These are phyloP conservation scores for Okamejei kenojei DNA, from an alignment of 2,797 vertebrate genomes.

Conservation along the genomic window DNA sequence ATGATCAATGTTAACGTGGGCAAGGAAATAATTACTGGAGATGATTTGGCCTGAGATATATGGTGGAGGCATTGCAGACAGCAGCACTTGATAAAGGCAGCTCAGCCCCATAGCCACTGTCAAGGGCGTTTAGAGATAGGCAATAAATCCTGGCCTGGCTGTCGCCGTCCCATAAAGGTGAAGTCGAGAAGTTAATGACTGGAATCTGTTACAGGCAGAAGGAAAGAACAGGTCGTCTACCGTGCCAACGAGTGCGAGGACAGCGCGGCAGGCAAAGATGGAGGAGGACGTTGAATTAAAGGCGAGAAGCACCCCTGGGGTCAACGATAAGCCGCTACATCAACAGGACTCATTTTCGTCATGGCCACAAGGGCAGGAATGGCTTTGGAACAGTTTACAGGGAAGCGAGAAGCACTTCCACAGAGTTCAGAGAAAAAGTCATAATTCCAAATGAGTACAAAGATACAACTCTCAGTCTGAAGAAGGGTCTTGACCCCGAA, in stretches of 20 bases:
- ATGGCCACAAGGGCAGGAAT: too few relatives aligned
- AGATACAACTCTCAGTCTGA: too few relatives aligned
- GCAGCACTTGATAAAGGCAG: too few relatives aligned
- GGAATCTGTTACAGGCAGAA: neutral
- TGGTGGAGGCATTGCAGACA: neutral
- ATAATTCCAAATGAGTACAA: too few relatives aligned
- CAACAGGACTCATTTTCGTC: too few relatives aligned
- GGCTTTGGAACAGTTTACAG: too few relatives aligned
- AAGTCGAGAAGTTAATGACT: neutral
- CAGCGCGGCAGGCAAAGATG: neutral
- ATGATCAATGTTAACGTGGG: neutral
- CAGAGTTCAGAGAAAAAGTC: too few relatives aligned
- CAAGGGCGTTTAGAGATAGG: too few relatives aligned
- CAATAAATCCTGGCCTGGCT: too few relatives aligned
- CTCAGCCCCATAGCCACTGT: too few relatives aligned
- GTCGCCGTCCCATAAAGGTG: neutral
- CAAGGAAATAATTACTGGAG: neutral
- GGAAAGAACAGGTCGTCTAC: neutral
- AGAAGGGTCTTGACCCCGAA: too few relatives aligned
- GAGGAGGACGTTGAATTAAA: neutral
- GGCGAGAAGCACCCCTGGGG: neutral
- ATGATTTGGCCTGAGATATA: neutral
- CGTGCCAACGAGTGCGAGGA: neutral
- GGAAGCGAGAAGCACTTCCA: too few relatives aligned
- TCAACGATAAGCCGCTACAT: neutral